Percentiles rank a stretch among this genome's conserved stretches.
Conservation (phyloP, 2,113 vertebrate genomes). For the Rafetus swinhoei region DNA sequence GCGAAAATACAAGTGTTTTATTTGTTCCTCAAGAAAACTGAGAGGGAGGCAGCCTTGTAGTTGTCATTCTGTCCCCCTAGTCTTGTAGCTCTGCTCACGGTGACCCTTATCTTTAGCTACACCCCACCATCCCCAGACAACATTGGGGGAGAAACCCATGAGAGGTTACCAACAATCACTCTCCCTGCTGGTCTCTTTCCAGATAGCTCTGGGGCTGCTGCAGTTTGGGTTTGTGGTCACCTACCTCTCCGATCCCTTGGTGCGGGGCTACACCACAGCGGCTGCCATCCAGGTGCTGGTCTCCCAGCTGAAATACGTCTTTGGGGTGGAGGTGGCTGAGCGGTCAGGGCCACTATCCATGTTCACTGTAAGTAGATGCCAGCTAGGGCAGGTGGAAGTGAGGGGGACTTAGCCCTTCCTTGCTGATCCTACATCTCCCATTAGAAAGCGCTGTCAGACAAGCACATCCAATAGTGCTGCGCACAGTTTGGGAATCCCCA, state of each 20-base stretch:
- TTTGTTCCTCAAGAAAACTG: neutral
- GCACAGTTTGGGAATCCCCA: neutral
- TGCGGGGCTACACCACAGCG: constrained; percentile 92
- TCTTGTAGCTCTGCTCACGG: neutral
- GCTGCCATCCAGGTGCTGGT: constrained; percentile 91
- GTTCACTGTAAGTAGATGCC: constrained; percentile 84
- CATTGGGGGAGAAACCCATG: neutral
- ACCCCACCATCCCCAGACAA: neutral
- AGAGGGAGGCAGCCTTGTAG: neutral
- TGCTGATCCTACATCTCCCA: neutral
- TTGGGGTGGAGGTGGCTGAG: constrained; percentile 81
- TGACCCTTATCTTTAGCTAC: neutral
- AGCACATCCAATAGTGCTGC: neutral
- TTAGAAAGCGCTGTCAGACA: neutral
- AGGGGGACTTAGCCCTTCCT: too few species aligned
- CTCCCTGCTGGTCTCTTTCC: neutral
- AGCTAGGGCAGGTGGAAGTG: neutral
- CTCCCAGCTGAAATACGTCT: constrained; percentile 94
- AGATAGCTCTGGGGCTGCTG: constrained; percentile 91
- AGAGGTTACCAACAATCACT: neutral
- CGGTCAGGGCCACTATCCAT: constrained; percentile 85
- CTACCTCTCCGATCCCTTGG: constrained; percentile 94
- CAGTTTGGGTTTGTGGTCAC: constrained; percentile 95
- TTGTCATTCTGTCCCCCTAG: neutral
- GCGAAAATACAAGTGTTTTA: neutral